Evolutionary conservation across 1,140 invertebrate genomes (phyloP), one percentile per base, ranked within the genome.

Genomic region (Monomorium pharaonis): DNA sequence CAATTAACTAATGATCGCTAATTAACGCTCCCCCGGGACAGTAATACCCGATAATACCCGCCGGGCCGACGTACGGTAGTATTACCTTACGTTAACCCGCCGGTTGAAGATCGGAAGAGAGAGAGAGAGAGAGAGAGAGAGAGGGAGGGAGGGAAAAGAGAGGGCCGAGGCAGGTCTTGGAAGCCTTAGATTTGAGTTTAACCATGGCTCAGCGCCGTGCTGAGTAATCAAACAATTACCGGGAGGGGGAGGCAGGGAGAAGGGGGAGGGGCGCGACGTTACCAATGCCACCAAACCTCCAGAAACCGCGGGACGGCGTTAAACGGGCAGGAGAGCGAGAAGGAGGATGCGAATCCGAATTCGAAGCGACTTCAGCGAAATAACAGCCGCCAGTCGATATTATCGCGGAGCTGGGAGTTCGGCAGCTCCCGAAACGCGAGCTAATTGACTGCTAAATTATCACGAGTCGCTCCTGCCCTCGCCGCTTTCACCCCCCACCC

Each of bases 181-280:
- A 91, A 89, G 92, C 92, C 91, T 93, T 94, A 94, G 94, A n/a
- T 95, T 95, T 92, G 92, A 94, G 91, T 94, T 94, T 93, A 94
- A 91, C 91, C 93, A 92, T 92, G 90, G 93, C 90, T 92, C 93
- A 93, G 92, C 91, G 91, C 84, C 87, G 91, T 94, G 95, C 95
- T 95, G 94, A 95, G 94, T 95, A 95, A 95, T 95, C 95, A 95
- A 95, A 95, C 94, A 95, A 95, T 95, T 95, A 95, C 91, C 89
- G 33, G 86, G 89, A 0, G 51, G 51, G 7, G 30, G 0, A 10
- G 88, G 87, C 65, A 54, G 86, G 72, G 4, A 47, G 70, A 42
- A 58, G 44, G 4, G 10, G 83, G 88, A 37, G 77, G 88, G 63
- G 67, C 44, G 49, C 18, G 85, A 63, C 37, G 80, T 77, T 88